Evolutionary conservation across 2,113 vertebrate species (phyloP), one percentile per base, ranked within the genome.

Genomic region (Thamnaconus septentrionalis): DNA sequence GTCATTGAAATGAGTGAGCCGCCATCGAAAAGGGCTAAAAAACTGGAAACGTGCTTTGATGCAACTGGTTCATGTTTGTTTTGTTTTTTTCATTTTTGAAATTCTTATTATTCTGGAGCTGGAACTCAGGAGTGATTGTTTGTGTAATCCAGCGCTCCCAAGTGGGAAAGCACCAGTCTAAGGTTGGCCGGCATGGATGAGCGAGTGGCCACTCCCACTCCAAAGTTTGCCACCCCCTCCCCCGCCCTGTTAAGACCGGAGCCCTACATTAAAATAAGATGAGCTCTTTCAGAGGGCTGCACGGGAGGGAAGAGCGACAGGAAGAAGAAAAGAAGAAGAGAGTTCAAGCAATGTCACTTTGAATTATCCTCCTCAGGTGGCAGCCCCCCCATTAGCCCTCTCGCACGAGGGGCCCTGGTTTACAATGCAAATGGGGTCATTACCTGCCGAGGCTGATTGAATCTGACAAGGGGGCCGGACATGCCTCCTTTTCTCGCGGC

Each of bases 401-500:
- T 91, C 92, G 93, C 92, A 93, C 93, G 89, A 91, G 91, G 91
- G 91, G 18, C 18, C 93, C 93, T 89, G 81, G 88, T 92, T 95
- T 92, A 90, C 93, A 93, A 95, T 94, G 93, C 94, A 94, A 95
- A 97, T 94, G 90, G 91, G 93, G 92, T 94, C 93, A 93, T 97
- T 95, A 95, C 92, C 93, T 94, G 92, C 91, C 92, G 92, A 94
- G 85, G 91, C 91, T 96, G 96, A 97, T 96, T 95, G 94, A 93
- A 91, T 94, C 89, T 96, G 95, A 96, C 94, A 95, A 82, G 87
- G 92, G 91, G 67, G 66, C 69, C 56, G 8, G 55, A 65, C 66
- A 90, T 87, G 85, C 47, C 53, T n/a, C 52, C 77, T 70, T 43
- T 71, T 41, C 0, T 5, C 52, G 10, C 89, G 88, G 91, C 88